phyloP scores from a whole-genome alignment of 2,113 vertebrate genomes.

The Phalacrocorax brasilianus region DNA sequence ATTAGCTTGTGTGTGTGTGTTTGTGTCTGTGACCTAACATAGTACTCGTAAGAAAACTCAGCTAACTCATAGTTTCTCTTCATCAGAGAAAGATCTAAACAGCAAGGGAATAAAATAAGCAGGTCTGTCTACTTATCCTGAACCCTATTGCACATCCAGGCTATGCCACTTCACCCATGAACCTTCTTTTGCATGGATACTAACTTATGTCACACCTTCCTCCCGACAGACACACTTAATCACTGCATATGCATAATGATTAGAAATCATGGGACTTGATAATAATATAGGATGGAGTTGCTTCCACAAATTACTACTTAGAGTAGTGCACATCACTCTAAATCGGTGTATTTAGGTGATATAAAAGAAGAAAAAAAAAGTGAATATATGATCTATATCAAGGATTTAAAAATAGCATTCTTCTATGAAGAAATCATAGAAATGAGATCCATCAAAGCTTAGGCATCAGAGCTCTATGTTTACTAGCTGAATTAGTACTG shows the following conservation, averaged over 20 bases:
- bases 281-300: not conserved
- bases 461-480: not conserved
- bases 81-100: not conserved
- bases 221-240: not conserved
- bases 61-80: not conserved
- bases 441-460: not conserved
- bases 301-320: not conserved
- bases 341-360: not conserved
- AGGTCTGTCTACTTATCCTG: not conserved
- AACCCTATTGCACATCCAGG: not conserved
- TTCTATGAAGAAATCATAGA: not conserved
- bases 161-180: not conserved
- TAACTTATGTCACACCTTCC: not conserved
- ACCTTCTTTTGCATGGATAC: not conserved
- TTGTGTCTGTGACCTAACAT: not conserved
- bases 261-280: not conserved
- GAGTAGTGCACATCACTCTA: not conserved
- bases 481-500: not conserved
- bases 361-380: not conserved
- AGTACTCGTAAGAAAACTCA: not conserved
- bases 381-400: not conserved
- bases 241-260: not conserved
- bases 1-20: not conserved
- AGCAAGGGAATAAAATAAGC: not conserved
- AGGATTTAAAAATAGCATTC: not conserved